A percentile compares a stretch with the other conserved stretches of the same genome.
These are phyloP conservation scores for Rhinolophus ferrumequinum DNA, from an alignment of 2,113 vertebrate genomes.

Conservation along the genomic window DNA sequence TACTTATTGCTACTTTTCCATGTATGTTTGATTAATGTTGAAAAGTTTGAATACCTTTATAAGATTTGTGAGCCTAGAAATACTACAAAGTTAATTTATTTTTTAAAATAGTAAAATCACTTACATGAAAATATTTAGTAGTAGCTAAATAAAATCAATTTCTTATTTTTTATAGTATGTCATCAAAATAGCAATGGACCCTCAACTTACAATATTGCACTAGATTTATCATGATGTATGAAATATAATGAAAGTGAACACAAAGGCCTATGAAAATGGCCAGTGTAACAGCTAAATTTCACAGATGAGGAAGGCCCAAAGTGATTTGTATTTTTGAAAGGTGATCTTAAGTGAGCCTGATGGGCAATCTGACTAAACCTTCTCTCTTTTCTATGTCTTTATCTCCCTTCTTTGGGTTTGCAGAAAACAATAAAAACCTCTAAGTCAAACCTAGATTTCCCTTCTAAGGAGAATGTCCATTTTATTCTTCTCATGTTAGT, in stretches of 20 bases:
- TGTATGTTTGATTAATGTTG: not conserved
- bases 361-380: not conserved
- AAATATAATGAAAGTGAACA: not conserved
- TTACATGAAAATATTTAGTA: not conserved
- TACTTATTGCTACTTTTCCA: not conserved
- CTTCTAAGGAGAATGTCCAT: not conserved
- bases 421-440: not conserved
- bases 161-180: not conserved
- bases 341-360: not conserved
- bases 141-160: not conserved
- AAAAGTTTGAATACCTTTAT: not conserved
- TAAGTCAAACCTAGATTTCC: not conserved
- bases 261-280: not conserved
- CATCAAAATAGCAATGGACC: not conserved
- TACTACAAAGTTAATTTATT: not conserved
- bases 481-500: not conserved
- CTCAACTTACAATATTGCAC: not conserved
- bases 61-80: not conserved
- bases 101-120: not conserved
- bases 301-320: not conserved
- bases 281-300: not conserved
- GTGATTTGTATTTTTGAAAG: not conserved
- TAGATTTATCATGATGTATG: not conserved
- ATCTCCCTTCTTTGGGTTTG: not conserved
- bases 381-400: not conserved